These are phyloP conservation scores for Abrostola triplasia DNA, from an alignment of 2,888 invertebrate species.

Conservation along the genomic window DNA sequence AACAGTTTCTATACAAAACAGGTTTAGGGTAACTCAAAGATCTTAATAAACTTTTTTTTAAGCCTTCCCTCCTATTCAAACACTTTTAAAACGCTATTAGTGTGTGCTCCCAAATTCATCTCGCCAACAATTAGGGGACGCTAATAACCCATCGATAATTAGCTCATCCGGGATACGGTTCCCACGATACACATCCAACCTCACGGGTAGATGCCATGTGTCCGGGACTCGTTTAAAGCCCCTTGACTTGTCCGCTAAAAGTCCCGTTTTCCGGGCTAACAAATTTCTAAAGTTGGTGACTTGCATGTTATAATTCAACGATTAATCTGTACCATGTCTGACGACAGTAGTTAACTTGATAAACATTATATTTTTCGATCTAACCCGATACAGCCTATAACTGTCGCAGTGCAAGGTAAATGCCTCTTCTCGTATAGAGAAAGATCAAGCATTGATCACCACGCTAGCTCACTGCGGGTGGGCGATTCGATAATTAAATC, in stretches of 20 bases:
- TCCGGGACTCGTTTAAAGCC: conserved; percentile 7
- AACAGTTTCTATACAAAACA: too few relatives aligned
- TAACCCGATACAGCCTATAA: too few relatives aligned
- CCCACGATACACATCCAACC: conserved; percentile 41
- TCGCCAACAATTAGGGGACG: conserved; percentile 30
- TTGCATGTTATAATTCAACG: neutral
- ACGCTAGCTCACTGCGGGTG: too few relatives aligned
- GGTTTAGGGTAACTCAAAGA: too few relatives aligned
- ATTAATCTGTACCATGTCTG: too few relatives aligned
- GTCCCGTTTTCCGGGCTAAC: conserved; percentile 9
- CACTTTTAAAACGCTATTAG: conserved; percentile 27
- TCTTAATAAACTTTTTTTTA: too few relatives aligned
- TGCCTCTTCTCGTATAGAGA: too few relatives aligned
- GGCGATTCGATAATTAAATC: too few relatives aligned
- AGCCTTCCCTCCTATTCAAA: conserved; percentile 9
- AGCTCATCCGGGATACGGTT: conserved; percentile 45
- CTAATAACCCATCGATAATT: conserved; percentile 51
- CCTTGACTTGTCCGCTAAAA: conserved; percentile 10
- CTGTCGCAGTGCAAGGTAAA: too few relatives aligned
- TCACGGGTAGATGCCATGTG: conserved; percentile 30
- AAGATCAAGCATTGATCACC: too few relatives aligned
- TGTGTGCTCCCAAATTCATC: conserved; percentile 32
- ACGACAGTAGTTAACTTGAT: too few relatives aligned
- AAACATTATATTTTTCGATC: too few relatives aligned
- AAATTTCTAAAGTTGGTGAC: neutral